phyloP scores from a whole-genome alignment of 1,140 invertebrate species.

The Drosophila pandora region DNA sequence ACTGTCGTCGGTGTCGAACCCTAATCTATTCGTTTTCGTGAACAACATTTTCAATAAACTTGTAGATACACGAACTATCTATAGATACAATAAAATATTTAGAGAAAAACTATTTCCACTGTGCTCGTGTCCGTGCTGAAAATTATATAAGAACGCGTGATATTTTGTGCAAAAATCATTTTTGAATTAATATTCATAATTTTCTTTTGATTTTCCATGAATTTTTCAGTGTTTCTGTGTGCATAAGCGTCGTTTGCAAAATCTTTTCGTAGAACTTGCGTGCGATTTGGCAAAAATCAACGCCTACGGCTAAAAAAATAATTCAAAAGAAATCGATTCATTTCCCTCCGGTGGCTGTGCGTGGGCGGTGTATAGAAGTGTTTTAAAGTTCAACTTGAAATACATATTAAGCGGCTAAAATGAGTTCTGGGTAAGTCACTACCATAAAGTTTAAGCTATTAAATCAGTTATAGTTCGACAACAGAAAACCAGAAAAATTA shows the following conservation, averaged over 20 bases:
- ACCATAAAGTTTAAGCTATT: not conserved
- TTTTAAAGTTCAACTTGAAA: constrained; percentile 43
- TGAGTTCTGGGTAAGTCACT: constrained; percentile 71
- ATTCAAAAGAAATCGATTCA: constrained; percentile 29
- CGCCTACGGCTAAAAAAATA: constrained; percentile 52
- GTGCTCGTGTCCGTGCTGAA: constrained; percentile 31
- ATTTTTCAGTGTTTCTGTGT: constrained; percentile 76
- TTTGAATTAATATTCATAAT: constrained; percentile 23
- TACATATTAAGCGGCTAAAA: constrained; percentile 41
- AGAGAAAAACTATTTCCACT: constrained; percentile 35
- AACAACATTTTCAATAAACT: not conserved
- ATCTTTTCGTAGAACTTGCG: constrained; percentile 60
- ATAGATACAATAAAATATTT: not conserved
- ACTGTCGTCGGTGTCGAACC: constrained; percentile 4
- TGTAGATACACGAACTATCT: constrained; percentile 3
- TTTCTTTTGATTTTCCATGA: constrained; percentile 47
- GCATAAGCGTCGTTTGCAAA: constrained; percentile 52
- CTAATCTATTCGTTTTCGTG: constrained; percentile 5
- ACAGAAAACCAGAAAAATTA: not conserved
- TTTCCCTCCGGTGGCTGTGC: constrained; percentile 25
- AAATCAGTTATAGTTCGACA: not conserved
- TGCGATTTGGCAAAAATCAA: constrained; percentile 50
- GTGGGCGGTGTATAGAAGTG: constrained; percentile 49
- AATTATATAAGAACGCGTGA: constrained; percentile 75
- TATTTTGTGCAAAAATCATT: constrained; percentile 56